A percentile compares a stretch with the other conserved stretches of the same genome.
Evolutionary conservation across 2,113 vertebrate species (phyloP).

Genomic region (Hypanus sabinus): DNA sequence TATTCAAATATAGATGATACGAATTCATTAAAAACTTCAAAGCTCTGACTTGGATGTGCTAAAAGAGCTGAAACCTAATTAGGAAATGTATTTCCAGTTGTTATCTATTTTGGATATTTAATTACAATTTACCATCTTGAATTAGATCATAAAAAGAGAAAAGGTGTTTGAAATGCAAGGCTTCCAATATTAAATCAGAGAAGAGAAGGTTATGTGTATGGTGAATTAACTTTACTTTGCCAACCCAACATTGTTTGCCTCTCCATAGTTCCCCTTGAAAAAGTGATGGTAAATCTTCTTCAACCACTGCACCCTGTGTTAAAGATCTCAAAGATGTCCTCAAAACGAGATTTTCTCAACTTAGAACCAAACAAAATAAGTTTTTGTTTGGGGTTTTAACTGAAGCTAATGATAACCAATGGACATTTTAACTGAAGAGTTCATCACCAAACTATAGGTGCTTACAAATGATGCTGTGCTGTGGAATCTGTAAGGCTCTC

Average conservation of each 20-base stretch:
- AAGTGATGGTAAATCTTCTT: not conserved
- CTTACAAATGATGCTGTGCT: not conserved
- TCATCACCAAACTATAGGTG: not conserved
- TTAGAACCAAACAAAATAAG: not conserved
- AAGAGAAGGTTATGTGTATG: not conserved
- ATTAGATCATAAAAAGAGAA: not conserved
- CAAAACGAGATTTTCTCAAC: not conserved
- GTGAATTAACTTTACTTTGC: not conserved
- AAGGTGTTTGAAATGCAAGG: not conserved
- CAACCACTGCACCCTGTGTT: not conserved
- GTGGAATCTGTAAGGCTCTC: not conserved
- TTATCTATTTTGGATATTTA: not conserved
- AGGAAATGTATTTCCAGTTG: not conserved
- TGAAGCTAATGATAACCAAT: not conserved
- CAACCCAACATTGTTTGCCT: not conserved
- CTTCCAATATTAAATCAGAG: not conserved
- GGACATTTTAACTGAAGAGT: not conserved
- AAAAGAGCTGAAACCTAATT: not conserved
- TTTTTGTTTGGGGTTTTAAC: not conserved
- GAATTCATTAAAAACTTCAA: not conserved
- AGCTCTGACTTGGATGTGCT: not conserved
- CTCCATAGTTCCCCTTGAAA: not conserved
- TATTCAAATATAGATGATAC: not conserved
- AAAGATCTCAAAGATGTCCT: not conserved
- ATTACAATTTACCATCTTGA: constrained; percentile 17